Evolutionary conservation across 1,140 invertebrate genomes (phyloP).

Genomic region (Drosophila chauvacae): DNA sequence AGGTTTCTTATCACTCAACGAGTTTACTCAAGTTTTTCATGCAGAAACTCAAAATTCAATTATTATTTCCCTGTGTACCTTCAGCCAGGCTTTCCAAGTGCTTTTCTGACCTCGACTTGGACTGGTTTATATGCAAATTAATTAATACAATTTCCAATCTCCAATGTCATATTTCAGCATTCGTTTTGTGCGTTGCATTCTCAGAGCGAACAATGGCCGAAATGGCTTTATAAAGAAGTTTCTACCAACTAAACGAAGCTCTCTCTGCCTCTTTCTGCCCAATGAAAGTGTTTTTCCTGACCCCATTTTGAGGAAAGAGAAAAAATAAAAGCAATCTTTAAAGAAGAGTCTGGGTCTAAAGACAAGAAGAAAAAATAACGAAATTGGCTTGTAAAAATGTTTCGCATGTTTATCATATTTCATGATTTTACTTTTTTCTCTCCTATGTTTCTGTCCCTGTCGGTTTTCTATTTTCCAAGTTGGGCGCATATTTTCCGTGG

Average conservation of each 20-base stretch:
- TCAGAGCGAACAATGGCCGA: slow-evolving; percentile 28
- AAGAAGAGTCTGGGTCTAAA: slow-evolving; percentile 6
- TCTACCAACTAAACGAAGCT: slow-evolving; percentile 16
- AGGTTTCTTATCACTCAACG: no score
- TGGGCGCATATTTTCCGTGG: slow-evolving; percentile 47
- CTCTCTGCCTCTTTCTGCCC: slow-evolving; percentile 4
- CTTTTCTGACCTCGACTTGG: slow-evolving; percentile 31
- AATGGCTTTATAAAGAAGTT: slow-evolving; percentile 47
- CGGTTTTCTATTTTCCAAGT: slow-evolving; percentile 46
- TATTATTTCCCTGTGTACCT: not conserved
- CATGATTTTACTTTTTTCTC: slow-evolving; percentile 53
- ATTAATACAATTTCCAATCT: slow-evolving; percentile 47
- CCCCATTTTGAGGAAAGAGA: slow-evolving; percentile 20
- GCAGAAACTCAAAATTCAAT: no score
- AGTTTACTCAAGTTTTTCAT: not conserved
- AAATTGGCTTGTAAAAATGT: slow-evolving; percentile 54
- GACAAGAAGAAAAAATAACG: slow-evolving; percentile 5
- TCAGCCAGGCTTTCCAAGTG: not conserved
- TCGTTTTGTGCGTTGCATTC: slow-evolving; percentile 45
- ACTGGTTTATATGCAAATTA: slow-evolving; percentile 57
- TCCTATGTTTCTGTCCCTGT: slow-evolving; percentile 23
- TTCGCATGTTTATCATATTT: slow-evolving; percentile 64
- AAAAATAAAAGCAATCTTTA: slow-evolving; percentile 28
- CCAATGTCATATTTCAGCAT: slow-evolving; percentile 47
- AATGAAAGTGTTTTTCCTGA: slow-evolving; percentile 60